phyloP scores from a whole-genome alignment of 2,113 vertebrate species.

The Lasiurus borealis region DNA sequence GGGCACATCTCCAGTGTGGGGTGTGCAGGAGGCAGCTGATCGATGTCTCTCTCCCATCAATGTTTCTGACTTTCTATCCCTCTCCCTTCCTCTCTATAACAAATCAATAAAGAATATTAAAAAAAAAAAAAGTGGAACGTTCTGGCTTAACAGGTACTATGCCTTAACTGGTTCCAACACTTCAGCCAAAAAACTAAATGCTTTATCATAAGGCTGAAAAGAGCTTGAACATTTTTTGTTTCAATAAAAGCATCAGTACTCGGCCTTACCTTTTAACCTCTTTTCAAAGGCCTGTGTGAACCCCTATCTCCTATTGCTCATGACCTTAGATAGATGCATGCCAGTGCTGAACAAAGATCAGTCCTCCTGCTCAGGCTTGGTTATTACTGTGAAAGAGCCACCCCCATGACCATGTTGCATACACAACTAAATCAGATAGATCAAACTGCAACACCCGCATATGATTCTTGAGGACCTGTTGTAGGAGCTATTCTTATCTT shows the following conservation, averaged over 20 bases:
- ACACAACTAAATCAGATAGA: not conserved
- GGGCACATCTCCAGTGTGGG: no score
- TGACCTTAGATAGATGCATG: not conserved
- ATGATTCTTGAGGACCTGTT: not conserved
- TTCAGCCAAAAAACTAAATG: not conserved
- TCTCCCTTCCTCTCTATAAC: no score
- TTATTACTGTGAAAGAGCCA: not conserved
- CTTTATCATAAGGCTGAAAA: not conserved
- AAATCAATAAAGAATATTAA: no score
- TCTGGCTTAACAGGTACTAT: not conserved
- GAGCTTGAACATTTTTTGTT: not conserved
- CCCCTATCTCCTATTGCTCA: not conserved
- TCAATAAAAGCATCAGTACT: not conserved
- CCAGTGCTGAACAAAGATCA: not conserved
- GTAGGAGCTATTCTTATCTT: not conserved
- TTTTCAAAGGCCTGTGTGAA: not conserved
- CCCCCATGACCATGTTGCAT: not conserved
- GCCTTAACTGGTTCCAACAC: not conserved
- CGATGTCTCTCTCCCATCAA: no score
- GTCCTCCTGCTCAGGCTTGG: not conserved
- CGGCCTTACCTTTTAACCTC: not conserved
- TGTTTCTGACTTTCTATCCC: no score
- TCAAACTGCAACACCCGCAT: not conserved
- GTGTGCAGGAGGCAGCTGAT: no score
- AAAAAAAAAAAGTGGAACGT: not conserved